A percentile compares a stretch with the other conserved stretches of the same genome.
phyloP scores from a whole-genome alignment of 2,888 invertebrate genomes.

The Taphrorychus bicolor region DNA sequence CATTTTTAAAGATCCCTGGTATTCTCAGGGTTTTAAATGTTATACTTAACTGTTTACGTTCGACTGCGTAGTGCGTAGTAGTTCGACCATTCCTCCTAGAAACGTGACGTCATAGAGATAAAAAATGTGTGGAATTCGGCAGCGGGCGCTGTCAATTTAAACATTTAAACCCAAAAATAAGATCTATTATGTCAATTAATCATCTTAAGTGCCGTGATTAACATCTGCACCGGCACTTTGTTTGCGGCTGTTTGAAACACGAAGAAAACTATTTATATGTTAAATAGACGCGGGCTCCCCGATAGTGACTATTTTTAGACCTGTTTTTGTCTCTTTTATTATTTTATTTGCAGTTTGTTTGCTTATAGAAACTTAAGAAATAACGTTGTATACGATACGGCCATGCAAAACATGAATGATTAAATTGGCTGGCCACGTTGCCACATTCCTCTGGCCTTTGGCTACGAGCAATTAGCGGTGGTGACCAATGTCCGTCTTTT shows the following conservation, averaged over 20 bases:
- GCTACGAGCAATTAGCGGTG: background rate
- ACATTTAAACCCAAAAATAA: background rate
- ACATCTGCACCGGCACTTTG: background rate
- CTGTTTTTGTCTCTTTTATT: conserved; percentile 37
- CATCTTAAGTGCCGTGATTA: background rate
- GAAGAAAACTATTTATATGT: conserved; percentile 1
- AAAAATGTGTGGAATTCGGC: too few relatives aligned
- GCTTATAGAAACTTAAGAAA: conserved; percentile 37
- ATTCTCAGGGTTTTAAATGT: too few relatives aligned
- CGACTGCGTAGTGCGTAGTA: too few relatives aligned
- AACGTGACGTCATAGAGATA: too few relatives aligned
- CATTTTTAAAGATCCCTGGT: too few relatives aligned
- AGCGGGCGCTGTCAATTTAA: background rate
- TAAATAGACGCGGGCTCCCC: background rate
- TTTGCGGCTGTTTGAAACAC: background rate
- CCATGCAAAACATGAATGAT: conserved; percentile 40
- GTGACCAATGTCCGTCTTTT: too few relatives aligned
- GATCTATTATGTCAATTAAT: background rate
- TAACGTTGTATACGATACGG: conserved; percentile 28
- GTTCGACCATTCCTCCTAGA: too few relatives aligned
- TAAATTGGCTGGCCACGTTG: conserved; percentile 19
- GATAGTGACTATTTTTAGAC: conserved; percentile 34
- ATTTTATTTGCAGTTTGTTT: conserved; percentile 38
- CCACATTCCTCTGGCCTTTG: background rate
- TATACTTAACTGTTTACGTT: too few relatives aligned